Percentiles rank a stretch among this genome's conserved stretches.
Evolutionary conservation across 2,888 invertebrate species (phyloP).

Genomic region (Lasioglossum villosulum): DNA sequence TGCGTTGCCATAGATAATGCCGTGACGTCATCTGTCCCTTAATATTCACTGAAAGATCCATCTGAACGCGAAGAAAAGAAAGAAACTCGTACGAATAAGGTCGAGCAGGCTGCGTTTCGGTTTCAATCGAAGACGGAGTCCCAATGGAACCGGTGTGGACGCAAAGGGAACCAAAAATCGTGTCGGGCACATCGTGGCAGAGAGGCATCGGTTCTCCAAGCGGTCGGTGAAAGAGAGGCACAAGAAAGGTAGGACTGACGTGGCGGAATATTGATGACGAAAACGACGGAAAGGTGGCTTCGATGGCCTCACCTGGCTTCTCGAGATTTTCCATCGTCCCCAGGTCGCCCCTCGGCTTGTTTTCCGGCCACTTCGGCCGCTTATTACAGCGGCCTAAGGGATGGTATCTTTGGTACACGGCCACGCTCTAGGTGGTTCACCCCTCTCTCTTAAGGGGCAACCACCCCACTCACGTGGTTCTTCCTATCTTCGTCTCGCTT

Average conservation of each 20-base stretch:
- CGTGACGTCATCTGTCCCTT: conserved; percentile 39
- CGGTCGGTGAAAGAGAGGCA: neutral
- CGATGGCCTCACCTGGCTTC: conserved; percentile 49
- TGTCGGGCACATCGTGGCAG: neutral
- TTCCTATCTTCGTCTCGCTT: conserved; percentile 60
- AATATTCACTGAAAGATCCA: neutral
- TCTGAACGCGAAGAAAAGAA: neutral
- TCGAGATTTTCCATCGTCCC: conserved; percentile 40
- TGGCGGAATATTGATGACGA: conserved; percentile 16
- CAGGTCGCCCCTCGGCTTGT: conserved; percentile 35
- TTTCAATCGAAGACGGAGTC: neutral
- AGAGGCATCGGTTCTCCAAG: conserved; percentile 50
- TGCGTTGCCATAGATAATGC: conserved; percentile 46
- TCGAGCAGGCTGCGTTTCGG: neutral
- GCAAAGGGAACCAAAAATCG: conserved; percentile 4
- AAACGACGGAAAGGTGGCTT: conserved; percentile 19
- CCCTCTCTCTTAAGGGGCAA: conserved; percentile 74
- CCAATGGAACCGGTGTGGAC: neutral
- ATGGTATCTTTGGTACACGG: conserved; percentile 79
- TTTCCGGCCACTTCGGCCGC: conserved; percentile 53
- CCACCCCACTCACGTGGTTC: conserved; percentile 75
- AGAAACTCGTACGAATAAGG: neutral
- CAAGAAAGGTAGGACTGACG: conserved; percentile 10
- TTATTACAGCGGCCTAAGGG: conserved; percentile 70
- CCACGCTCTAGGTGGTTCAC: conserved; percentile 73